Conservation (phyloP, 2,888 invertebrate genomes). For the Lepas anatifera region DNA sequence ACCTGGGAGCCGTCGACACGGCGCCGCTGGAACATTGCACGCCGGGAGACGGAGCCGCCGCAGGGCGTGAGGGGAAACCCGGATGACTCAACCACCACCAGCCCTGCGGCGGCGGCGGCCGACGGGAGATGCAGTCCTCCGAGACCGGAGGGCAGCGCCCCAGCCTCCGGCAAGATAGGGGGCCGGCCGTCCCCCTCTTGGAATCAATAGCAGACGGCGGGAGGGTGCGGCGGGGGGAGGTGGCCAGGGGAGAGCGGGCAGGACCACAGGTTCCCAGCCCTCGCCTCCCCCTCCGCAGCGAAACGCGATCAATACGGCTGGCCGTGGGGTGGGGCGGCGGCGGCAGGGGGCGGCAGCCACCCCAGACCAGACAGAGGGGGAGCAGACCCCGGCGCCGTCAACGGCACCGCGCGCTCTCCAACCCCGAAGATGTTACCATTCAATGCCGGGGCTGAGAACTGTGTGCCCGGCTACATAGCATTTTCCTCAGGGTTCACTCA, state of each 20-base stretch:
- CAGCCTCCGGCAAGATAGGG: slow-evolving; percentile 8
- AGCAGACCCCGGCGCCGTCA: no score
- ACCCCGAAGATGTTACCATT: no score
- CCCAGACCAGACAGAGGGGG: no score
- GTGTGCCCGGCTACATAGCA: no score
- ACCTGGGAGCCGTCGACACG: no score
- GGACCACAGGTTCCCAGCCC: no score
- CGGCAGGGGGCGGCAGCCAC: neutral
- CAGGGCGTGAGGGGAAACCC: neutral
- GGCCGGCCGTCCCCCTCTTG: neutral
- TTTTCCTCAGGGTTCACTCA: no score
- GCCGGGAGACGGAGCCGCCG: neutral
- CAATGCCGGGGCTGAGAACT: no score
- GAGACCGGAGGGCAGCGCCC: neutral
- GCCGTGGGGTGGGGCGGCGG: neutral
- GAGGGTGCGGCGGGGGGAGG: neutral
- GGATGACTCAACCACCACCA: no score
- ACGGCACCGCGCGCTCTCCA: no score
- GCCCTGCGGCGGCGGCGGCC: neutral
- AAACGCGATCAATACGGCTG: neutral
- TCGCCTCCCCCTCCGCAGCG: neutral
- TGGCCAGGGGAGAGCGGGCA: no score
- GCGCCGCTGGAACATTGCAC: no score
- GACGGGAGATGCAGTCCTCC: neutral
- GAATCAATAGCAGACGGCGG: slow-evolving; percentile 9